Evolutionary conservation across 2,113 vertebrate genomes (phyloP).

Genomic region (Dasypus novemcinctus): DNA sequence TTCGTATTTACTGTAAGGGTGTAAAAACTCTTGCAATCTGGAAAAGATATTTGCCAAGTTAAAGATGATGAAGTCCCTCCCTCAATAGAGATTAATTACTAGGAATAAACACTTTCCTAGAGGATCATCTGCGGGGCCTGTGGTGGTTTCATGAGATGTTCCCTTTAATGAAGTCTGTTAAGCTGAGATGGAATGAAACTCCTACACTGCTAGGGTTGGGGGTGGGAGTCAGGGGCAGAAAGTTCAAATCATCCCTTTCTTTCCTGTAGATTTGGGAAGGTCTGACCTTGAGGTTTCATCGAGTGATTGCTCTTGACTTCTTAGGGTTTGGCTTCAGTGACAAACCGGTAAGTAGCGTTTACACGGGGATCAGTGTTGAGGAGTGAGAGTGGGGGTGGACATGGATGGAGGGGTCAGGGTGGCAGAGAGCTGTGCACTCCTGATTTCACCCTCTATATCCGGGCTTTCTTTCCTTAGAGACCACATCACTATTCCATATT

Average conservation of each 20-base stretch:
- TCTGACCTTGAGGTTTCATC: conserved; percentile 91
- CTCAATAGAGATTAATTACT: not conserved
- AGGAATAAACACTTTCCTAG: not conserved
- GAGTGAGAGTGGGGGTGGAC: not conserved
- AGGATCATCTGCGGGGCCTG: not conserved
- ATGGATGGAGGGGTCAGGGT: not conserved
- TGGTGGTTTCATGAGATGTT: not conserved
- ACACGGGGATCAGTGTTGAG: no score
- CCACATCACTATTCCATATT: conserved; percentile 95
- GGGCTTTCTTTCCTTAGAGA: conserved; percentile 80
- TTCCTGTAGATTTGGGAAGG: conserved; percentile 93
- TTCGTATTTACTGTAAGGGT: conserved; percentile 9
- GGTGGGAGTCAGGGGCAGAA: not conserved
- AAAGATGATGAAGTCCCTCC: not conserved
- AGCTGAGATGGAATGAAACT: not conserved
- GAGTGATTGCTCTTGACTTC: conserved; percentile 94
- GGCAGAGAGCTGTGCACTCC: not conserved
- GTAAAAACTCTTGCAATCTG: not conserved
- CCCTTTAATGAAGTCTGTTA: not conserved
- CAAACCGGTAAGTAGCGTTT: conserved; percentile 90
- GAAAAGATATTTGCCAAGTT: conserved; percentile 10
- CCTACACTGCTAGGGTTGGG: not conserved
- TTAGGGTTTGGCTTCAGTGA: conserved; percentile 98
- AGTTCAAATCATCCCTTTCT: not conserved
- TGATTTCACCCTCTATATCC: not conserved